phyloP scores from a whole-genome alignment of 2,888 invertebrate species.

The Dryobotodes eremita region DNA sequence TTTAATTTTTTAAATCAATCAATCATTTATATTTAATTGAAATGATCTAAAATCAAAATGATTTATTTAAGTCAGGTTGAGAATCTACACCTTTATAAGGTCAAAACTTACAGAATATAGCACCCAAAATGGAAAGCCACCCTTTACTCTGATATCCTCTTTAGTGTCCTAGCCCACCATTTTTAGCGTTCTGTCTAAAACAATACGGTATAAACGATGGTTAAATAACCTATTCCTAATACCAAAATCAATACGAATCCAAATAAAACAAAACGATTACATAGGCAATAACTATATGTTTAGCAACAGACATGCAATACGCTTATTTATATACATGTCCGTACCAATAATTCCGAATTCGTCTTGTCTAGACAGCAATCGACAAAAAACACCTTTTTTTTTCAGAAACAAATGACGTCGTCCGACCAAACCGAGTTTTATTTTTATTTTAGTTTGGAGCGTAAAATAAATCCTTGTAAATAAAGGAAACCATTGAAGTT shows the following conservation, averaged over 20 bases:
- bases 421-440: conserved; percentile 16
- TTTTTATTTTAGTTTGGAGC: conserved; percentile 29
- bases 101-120: too few species aligned
- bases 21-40: not conserved
- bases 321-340: conserved; percentile 8
- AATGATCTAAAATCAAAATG: not conserved
- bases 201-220: too few species aligned
- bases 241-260: not conserved
- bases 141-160: too few species aligned
- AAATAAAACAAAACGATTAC: not conserved
- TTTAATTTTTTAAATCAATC: not conserved
- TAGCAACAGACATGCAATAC: conserved; percentile 14
- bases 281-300: not conserved
- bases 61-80: not conserved
- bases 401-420: conserved; percentile 31
- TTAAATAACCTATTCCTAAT: not conserved
- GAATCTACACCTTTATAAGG: too few species aligned
- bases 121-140: too few species aligned
- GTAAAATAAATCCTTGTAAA: conserved; percentile 38
- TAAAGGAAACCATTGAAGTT: conserved; percentile 51
- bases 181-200: not conserved
- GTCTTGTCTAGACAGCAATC: conserved; percentile 34
- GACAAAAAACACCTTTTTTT: conserved; percentile 22
- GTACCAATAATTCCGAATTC: conserved; percentile 18
- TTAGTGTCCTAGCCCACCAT: too few species aligned